Evolutionary conservation across 2,113 vertebrate species (phyloP).

Genomic region (Saccopteryx bilineata): DNA sequence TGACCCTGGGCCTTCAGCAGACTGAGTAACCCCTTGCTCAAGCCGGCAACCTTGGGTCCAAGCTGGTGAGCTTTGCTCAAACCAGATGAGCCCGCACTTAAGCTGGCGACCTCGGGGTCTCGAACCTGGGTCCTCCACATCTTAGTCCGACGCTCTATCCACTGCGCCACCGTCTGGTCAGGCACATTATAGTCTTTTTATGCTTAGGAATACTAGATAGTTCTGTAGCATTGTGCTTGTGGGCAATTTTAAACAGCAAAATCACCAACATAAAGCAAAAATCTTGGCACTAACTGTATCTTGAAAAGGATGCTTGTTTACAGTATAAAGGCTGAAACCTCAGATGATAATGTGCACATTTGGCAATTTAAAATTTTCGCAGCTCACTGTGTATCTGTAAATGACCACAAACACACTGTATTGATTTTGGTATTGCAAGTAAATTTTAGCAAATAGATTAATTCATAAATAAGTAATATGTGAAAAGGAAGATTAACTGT

Average conservation of each 20-base stretch:
- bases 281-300: not conserved
- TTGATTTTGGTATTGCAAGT: not conserved
- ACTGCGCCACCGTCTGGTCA: too few species aligned
- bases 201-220: not conserved
- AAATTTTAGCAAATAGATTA: not conserved
- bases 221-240: not conserved
- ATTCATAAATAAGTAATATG: not conserved
- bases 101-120: too few species aligned
- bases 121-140: too few species aligned
- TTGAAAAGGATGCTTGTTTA: not conserved
- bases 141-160: too few species aligned
- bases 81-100: too few species aligned
- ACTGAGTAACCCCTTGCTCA: too few species aligned
- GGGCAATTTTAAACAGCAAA: conserved; percentile 32
- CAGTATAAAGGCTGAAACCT: not conserved
- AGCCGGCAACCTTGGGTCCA: too few species aligned
- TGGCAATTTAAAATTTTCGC: not conserved
- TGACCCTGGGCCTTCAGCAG: too few species aligned
- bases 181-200: not conserved
- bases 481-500: not conserved
- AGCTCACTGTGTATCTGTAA: not conserved
- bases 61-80: too few species aligned
- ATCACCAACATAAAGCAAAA: not conserved
- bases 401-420: not conserved
- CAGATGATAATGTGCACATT: not conserved